Evolutionary conservation across 2,113 vertebrate species (phyloP).

Genomic region (Hepsetus odoe): DNA sequence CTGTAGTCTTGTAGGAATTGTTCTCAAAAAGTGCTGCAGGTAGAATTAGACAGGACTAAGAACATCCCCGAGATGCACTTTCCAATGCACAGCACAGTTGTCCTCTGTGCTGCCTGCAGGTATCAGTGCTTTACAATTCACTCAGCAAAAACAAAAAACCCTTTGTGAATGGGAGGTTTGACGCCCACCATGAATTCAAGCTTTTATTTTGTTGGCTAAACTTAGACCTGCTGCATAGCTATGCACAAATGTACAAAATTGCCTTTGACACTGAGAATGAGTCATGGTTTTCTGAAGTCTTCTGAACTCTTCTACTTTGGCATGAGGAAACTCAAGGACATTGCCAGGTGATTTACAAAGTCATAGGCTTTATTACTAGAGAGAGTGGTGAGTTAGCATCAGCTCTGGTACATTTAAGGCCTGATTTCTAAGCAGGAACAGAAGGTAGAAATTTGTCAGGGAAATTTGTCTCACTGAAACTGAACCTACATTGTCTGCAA

Average conservation of each 20-base stretch:
- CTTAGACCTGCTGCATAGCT: background rate
- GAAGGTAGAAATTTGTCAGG: background rate
- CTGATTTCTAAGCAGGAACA: background rate
- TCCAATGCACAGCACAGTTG: slow-evolving; percentile 1
- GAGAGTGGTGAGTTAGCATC: background rate
- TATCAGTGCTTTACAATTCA: slow-evolving; percentile 37
- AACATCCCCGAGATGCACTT: background rate
- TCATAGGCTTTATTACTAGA: background rate
- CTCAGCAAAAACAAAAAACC: background rate
- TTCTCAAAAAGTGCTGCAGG: background rate
- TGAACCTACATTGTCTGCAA: too few relatives aligned
- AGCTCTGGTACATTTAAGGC: background rate
- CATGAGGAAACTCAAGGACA: slow-evolving; percentile 10
- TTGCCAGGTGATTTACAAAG: background rate
- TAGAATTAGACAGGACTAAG: background rate
- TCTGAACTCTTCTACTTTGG: background rate
- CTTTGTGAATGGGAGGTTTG: background rate
- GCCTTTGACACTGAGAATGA: slow-evolving; percentile 2
- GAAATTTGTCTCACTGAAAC: too few relatives aligned
- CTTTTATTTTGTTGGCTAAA: slow-evolving; percentile 7
- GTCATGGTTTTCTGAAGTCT: slow-evolving; percentile 11
- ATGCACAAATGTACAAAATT: background rate
- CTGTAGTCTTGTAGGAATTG: background rate
- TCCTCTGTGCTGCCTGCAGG: slow-evolving; percentile 22
- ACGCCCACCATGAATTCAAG: background rate